These are phyloP conservation scores for Corythaeola cristata DNA, from an alignment of 2,113 vertebrate species.

Conservation along the genomic window DNA sequence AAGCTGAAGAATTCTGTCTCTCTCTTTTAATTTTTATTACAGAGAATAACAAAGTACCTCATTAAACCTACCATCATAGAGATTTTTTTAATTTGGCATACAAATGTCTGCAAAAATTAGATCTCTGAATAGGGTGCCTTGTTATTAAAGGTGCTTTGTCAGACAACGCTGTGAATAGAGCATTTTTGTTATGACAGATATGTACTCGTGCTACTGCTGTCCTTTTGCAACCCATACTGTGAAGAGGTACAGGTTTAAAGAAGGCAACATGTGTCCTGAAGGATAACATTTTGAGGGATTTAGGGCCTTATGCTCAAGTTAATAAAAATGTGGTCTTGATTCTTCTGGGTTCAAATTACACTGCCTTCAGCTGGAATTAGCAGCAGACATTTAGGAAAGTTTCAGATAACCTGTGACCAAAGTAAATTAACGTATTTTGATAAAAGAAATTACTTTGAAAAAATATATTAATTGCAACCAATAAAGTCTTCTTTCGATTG, in stretches of 20 bases:
- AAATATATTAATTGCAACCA: slow-evolving; percentile 47
- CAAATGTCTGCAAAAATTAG: slow-evolving; percentile 33
- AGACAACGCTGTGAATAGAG: background rate
- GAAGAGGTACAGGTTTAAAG: background rate
- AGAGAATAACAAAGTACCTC: slow-evolving; percentile 69
- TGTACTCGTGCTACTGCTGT: background rate
- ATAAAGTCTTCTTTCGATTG: slow-evolving; percentile 58
- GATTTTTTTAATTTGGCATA: slow-evolving; percentile 43
- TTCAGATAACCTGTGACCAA: slow-evolving; percentile 58
- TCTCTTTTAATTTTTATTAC: slow-evolving; percentile 69
- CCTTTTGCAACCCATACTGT: background rate
- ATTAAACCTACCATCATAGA: slow-evolving; percentile 60
- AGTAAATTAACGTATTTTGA: slow-evolving; percentile 67
- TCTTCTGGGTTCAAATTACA: slow-evolving; percentile 45
- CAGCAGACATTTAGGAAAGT: slow-evolving; percentile 8
- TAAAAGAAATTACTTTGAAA: slow-evolving; percentile 40
- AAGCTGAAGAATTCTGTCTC: slow-evolving; percentile 74
- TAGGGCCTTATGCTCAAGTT: background rate
- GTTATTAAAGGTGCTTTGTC: slow-evolving; percentile 34
- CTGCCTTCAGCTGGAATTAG: slow-evolving; percentile 29
- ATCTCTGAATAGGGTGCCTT: slow-evolving; percentile 5
- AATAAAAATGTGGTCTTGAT: slow-evolving; percentile 8
- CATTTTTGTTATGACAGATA: background rate
- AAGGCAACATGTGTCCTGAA: background rate
- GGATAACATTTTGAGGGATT: slow-evolving; percentile 20